Percentiles rank a stretch among this genome's conserved stretches.
Evolutionary conservation across 2,797 vertebrate genomes (phyloP).

Genomic region (Gymnothorax javanicus): DNA sequence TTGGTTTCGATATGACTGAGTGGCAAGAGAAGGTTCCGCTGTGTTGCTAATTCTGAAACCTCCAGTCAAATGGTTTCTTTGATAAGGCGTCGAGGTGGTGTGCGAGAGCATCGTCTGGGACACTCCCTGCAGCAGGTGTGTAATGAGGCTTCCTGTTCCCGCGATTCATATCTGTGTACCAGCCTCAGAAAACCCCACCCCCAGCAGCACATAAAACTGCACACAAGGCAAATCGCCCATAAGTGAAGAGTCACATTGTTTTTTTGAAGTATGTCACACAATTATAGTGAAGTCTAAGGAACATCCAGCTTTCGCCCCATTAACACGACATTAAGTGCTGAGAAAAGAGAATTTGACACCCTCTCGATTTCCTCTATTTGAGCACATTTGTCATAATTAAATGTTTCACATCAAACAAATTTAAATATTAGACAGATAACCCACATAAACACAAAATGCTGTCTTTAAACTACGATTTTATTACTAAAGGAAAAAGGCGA

Average conservation of each 20-base stretch:
- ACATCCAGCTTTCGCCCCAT: no score
- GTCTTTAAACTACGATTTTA: no score
- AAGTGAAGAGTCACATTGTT: background rate
- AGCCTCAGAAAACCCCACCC: background rate
- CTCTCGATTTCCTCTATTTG: no score
- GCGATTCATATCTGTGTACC: background rate
- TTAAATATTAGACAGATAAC: no score
- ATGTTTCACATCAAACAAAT: no score
- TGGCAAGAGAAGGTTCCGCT: background rate
- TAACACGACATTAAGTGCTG: no score
- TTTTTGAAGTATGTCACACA: background rate
- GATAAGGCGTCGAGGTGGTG: background rate
- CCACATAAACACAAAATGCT: no score
- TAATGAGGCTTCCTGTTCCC: background rate
- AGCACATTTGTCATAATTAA: no score
- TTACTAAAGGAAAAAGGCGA: no score
- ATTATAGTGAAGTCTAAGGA: no score
- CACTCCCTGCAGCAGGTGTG: background rate
- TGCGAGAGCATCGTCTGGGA: background rate
- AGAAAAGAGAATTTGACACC: no score
- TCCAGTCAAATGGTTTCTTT: background rate
- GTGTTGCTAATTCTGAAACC: background rate
- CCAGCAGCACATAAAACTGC: background rate
- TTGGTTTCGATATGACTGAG: background rate
- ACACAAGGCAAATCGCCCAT: background rate